Evolutionary conservation across 30 jellyfish, hydroid and myxozoan species (phyloP).

Genomic region (Hydractinia symbiolongicarpus): DNA sequence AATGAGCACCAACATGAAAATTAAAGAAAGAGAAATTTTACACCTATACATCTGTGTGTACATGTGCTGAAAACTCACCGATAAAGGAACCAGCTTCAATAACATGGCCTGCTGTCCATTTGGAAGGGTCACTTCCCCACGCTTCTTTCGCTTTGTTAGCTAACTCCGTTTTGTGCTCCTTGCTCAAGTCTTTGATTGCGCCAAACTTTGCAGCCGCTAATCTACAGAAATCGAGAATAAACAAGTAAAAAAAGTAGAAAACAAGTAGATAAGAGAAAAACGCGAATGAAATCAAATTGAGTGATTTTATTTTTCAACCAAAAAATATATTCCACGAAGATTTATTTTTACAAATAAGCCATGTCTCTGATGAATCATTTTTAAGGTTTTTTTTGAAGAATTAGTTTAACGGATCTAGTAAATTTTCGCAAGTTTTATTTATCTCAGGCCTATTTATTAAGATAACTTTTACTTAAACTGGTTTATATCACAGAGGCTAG

Average conservation of each 20-base stretch:
- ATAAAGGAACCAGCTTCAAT: constrained; percentile 65
- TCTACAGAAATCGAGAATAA: constrained; percentile 8
- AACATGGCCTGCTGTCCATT: constrained; percentile 57
- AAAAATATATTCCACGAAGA: too few species aligned
- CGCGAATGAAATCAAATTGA: neutral
- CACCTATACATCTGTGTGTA: too few species aligned
- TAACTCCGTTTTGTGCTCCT: constrained; percentile 45
- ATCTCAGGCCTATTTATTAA: too few species aligned
- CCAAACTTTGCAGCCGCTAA: constrained; percentile 65
- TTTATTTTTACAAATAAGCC: neutral
- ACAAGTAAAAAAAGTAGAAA: neutral
- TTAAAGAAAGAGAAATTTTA: too few species aligned
- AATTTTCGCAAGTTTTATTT: too few species aligned
- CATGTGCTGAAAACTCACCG: constrained; percentile 5
- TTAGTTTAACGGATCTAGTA: too few species aligned
- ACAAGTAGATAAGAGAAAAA: neutral
- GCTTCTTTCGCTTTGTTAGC: constrained; percentile 60
- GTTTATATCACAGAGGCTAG: too few species aligned
- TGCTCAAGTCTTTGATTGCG: constrained; percentile 38
- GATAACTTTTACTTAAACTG: too few species aligned
- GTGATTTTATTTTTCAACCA: neutral
- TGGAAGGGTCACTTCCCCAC: constrained; percentile 58
- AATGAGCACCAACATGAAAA: too few species aligned
- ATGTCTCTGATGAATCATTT: too few species aligned
- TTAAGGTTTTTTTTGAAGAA: too few species aligned